Percentiles rank a stretch among this genome's conserved stretches.
Evolutionary conservation across 2,888 invertebrate species (phyloP).

Genomic region (Campoplex capitator): DNA sequence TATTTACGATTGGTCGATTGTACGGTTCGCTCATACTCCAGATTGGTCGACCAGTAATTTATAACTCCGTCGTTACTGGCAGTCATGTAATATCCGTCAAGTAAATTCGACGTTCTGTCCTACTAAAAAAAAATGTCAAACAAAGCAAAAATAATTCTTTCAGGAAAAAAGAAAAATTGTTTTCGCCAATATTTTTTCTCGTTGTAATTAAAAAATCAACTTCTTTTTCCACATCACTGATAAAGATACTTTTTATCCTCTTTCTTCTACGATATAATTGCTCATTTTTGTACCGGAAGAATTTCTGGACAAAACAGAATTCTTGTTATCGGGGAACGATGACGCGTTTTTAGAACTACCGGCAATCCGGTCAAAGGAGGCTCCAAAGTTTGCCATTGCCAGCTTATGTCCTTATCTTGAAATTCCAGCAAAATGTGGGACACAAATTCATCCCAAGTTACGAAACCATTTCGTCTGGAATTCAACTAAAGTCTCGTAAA

Average conservation of each 20-base stretch:
- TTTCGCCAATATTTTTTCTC: not conserved
- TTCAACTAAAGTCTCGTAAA: slow-evolving; percentile 85
- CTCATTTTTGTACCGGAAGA: slow-evolving; percentile 82
- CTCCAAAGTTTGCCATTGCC: slow-evolving; percentile 88
- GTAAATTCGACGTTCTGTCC: slow-evolving; percentile 86
- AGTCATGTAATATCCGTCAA: slow-evolving; percentile 90
- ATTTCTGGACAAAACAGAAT: slow-evolving; percentile 89
- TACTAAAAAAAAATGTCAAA: slow-evolving; percentile 72
- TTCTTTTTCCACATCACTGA: not conserved
- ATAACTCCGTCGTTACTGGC: slow-evolving; percentile 91
- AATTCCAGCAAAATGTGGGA: slow-evolving; percentile 91
- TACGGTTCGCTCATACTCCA: slow-evolving; percentile 88
- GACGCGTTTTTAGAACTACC: slow-evolving; percentile 87
- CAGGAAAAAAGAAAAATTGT: not conserved
- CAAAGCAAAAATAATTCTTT: not conserved
- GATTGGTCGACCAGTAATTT: slow-evolving; percentile 91
- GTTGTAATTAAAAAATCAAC: not conserved
- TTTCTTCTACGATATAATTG: not conserved
- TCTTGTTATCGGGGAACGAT: slow-evolving; percentile 89
- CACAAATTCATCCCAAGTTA: slow-evolving; percentile 92
- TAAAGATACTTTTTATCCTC: not conserved
- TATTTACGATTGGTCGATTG: slow-evolving; percentile 88
- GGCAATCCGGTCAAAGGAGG: slow-evolving; percentile 88
- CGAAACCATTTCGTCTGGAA: slow-evolving; percentile 86
- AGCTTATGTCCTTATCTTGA: slow-evolving; percentile 87